Conservation (phyloP, 2,113 vertebrate genomes). For the Melanostigma gelatinosum region DNA sequence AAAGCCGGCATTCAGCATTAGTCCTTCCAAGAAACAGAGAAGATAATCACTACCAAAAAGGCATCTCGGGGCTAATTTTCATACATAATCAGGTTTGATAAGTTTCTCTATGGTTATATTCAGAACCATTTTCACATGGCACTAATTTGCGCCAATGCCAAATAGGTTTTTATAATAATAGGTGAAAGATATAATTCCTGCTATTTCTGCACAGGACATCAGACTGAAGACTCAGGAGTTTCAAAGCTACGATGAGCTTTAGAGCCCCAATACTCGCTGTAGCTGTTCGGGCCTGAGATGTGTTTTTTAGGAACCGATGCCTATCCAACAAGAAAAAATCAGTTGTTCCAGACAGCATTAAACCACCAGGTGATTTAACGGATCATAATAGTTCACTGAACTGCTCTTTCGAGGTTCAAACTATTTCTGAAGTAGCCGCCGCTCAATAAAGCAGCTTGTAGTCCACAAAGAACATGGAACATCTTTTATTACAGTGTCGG, state of each 20-base stretch:
- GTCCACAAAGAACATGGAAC: constrained; percentile 40
- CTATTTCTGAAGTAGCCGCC: constrained; percentile 45
- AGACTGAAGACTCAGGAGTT: not conserved
- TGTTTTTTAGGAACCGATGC: constrained; percentile 20
- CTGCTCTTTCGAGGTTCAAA: constrained; percentile 44
- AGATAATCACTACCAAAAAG: constrained; percentile 60
- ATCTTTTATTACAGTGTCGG: constrained; percentile 18
- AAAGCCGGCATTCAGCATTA: constrained; percentile 36
- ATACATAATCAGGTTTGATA: constrained; percentile 50
- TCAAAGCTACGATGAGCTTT: not conserved
- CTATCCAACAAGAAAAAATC: constrained; percentile 12
- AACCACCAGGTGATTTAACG: constrained; percentile 42
- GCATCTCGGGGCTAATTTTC: constrained; percentile 61
- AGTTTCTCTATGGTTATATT: constrained; percentile 11
- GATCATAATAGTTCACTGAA: constrained; percentile 45
- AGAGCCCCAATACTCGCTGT: not conserved
- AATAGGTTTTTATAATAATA: constrained; percentile 41
- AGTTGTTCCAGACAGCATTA: constrained; percentile 32
- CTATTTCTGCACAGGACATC: constrained; percentile 20
- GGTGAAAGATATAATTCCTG: constrained; percentile 21
- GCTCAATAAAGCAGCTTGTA: constrained; percentile 55
- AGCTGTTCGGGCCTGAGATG: not conserved
- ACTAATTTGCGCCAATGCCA: constrained; percentile 26
- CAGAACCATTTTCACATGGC: constrained; percentile 28
- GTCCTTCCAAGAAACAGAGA: constrained; percentile 54